Evolutionary conservation across 92 coral and sea anemone genomes (phyloP), one percentile per base, ranked within the genome.

Genomic region (Heteractis magnifica): DNA sequence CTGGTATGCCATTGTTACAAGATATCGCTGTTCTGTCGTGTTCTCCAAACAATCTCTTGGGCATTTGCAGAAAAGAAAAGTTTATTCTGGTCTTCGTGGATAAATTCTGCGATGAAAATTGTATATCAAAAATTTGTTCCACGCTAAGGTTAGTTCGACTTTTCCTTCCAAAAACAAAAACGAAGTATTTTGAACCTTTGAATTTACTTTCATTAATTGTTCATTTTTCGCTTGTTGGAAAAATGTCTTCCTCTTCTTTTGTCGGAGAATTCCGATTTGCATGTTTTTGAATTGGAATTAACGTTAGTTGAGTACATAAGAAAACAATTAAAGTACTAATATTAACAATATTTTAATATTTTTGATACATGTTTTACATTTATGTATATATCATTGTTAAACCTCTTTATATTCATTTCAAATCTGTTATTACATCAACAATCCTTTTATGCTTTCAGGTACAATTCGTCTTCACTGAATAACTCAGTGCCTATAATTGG

Each of bases 1-100:
- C 88, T 26, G 90, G 86, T 51, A 72, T 88, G 78, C 84, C 87
- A 77, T 53, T 83, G 71, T 81, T 87, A 53, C 79, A 84, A 72
- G 84, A 86, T 15, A 68, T 89, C 56, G 82, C 85, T 65, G 81
- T 91, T 55, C 52, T 53, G 64, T 72, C 83, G 51, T 91, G 93
- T 59, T 79, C 79, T 48, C 52, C 86, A 52, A 74, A 87, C 72
- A 87, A 93, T 56, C 78, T 88, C 14, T 73, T 81, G 79, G 73
- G 85, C 59, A 71, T 91, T 34, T 93, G 98, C 65, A 80, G 84
- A 56, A 85, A 79, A 52, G 95, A 91, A 14, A 91, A 81, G 72
- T 91, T 85, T 78, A 55, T 84, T 0, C 83, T 93, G 13, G 81
- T 93, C 20, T 89, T 93, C 51, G 75, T 93, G 79, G 98, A 93